Base-by-base conservation (phyloP, 2,888 invertebrate species). In the Timema podura region DNA sequence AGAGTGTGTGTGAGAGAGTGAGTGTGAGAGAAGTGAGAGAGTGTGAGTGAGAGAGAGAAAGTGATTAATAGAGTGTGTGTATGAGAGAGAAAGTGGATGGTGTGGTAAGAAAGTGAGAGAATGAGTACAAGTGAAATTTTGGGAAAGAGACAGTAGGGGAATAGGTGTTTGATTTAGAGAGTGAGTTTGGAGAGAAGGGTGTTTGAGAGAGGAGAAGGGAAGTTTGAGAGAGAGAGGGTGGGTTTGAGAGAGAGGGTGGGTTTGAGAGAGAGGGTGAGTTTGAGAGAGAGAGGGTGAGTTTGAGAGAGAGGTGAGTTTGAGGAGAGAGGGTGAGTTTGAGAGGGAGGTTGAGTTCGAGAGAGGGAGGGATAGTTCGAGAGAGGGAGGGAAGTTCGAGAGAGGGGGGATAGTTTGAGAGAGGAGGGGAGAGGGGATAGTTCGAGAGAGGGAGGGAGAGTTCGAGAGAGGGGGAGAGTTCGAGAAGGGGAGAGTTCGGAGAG, bases 21-120 rank as follows among this genome's bases (percentile, higher is more conserved):
- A 59, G 10, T 15, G 61, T 15, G 61, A 59, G 51, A 49, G 51
- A 49, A 49, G 10, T 49, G 51, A 49, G 51, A 49, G 51, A 49
- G 51, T 11, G 51, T 49, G 13, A 11, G 51, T 11, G 51, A 49
- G 51, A 49, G 51, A 11, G 51, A 11, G 51, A 11, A 13, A 49
- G 51, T 11, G 51, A 49, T 10, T 49, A 13, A 11, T 10, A 49
- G 51, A 49, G 51, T 11, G 51, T 11, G 51, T 11, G 51, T 49
- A 13, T 49, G 51, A 11, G 51, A 11, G 51, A 49, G 51, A 49
- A 13, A 49, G 51, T 11, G 51, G 10, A 13, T 49, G 51, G 10
- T 10, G 10, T 10, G 13, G 51, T 11, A 13, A 49, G 51, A 49
- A 13, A 11, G 51, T 49, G 51, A 11, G 51, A 11, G 51, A 49